A percentile compares a stretch with the other conserved stretches of the same genome.
Evolutionary conservation across 2,797 vertebrate species (phyloP).

Genomic region (Rhinoraja longicauda): DNA sequence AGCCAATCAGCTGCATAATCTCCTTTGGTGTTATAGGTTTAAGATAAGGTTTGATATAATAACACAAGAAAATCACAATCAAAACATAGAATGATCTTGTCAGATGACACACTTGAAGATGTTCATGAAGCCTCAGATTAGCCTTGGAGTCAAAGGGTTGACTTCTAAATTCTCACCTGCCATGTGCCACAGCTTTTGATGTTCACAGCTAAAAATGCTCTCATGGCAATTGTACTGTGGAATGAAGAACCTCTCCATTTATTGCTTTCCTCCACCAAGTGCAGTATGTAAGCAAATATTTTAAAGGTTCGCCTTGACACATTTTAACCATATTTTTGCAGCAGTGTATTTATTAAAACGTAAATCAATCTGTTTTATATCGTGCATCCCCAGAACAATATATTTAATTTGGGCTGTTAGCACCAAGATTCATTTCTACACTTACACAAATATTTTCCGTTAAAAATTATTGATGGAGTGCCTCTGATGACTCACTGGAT

Average conservation of each 20-base stretch:
- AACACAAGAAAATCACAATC: not conserved
- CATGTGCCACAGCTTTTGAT: not conserved
- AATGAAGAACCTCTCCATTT: not conserved
- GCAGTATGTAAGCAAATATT: not conserved
- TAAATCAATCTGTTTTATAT: not conserved
- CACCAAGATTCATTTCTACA: not conserved
- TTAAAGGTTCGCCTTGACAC: not conserved
- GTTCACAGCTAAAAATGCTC: not conserved
- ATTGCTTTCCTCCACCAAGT: not conserved
- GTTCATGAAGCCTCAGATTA: not conserved
- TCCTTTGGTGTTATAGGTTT: too few relatives aligned
- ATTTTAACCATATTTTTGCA: too few relatives aligned
- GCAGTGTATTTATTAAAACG: not conserved
- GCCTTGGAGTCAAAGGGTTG: not conserved
- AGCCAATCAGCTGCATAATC: too few relatives aligned
- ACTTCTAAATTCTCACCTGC: not conserved
- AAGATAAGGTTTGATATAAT: too few relatives aligned
- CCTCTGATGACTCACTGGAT: not conserved
- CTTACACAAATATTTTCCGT: not conserved
- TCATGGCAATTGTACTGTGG: too few relatives aligned
- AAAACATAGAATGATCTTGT: not conserved
- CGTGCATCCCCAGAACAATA: not conserved
- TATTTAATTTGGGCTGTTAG: not conserved
- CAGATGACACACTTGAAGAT: not conserved
- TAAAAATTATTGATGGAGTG: not conserved